A percentile compares a stretch with the other conserved stretches of the same genome.
Evolutionary conservation across 64 coral and sea anemone genomes (phyloP).

Genomic region (Anthopleura sola): DNA sequence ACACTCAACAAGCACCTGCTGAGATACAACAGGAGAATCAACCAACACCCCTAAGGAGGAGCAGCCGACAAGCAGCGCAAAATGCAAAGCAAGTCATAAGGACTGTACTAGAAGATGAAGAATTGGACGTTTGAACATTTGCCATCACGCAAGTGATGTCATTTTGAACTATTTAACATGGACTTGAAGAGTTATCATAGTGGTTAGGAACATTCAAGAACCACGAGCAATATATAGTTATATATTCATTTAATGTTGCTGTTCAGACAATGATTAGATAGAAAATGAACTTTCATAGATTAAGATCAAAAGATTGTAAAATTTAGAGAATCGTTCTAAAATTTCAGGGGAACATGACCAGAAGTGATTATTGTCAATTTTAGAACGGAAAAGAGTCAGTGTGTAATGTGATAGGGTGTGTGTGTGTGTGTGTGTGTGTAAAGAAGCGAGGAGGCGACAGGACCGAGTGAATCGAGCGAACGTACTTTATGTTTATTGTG

Average conservation of each 20-base stretch:
- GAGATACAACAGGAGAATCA: too few species aligned
- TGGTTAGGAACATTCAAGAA: too few species aligned
- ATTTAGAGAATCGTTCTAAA: constrained; percentile 32
- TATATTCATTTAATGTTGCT: neutral
- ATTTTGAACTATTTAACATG: neutral
- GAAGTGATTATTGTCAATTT: neutral
- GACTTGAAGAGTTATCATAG: too few species aligned
- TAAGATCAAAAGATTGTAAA: constrained; percentile 21
- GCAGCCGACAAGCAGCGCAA: neutral
- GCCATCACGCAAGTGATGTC: constrained; percentile 22
- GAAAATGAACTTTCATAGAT: constrained; percentile 35
- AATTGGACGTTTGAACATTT: constrained; percentile 7
- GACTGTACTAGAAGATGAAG: constrained; percentile 24
- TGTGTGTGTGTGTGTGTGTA: neutral
- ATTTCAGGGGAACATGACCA: constrained; percentile 34
- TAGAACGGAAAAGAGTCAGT: neutral
- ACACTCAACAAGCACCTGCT: neutral
- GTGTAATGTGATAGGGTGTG: constrained; percentile 2
- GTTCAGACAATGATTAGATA: constrained; percentile 4
- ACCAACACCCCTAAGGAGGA: neutral
- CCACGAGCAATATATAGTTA: neutral
- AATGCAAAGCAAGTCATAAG: constrained; percentile 16
- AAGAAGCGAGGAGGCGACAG: neutral
- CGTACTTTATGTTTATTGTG: too few species aligned
- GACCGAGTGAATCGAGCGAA: too few species aligned